phyloP scores from a whole-genome alignment of 2,888 invertebrate genomes.

The Ormyrus labotus region DNA sequence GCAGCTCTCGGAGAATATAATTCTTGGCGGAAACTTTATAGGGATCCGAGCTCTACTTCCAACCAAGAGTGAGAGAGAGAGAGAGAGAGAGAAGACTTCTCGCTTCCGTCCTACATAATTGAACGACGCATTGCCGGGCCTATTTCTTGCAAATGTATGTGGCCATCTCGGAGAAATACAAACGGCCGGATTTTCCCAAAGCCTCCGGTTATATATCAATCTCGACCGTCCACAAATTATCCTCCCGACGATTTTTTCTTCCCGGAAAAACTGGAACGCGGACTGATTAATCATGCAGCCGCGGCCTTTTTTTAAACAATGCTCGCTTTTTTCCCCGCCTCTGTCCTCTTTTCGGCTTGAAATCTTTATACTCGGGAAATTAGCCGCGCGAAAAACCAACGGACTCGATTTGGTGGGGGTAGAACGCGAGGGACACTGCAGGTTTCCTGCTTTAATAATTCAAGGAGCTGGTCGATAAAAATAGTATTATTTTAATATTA shows the following conservation, averaged over 20 bases:
- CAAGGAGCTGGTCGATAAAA: neutral
- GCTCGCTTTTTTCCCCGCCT: too few relatives aligned
- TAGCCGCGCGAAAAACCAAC: neutral
- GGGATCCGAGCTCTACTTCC: neutral
- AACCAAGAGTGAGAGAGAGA: neutral
- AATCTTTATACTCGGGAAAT: constrained; percentile 16
- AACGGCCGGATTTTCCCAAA: constrained; percentile 42
- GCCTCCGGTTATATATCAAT: constrained; percentile 27
- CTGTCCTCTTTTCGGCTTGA: neutral
- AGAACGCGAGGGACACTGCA: too few relatives aligned
- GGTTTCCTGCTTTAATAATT: neutral
- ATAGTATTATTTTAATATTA: neutral
- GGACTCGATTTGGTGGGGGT: neutral
- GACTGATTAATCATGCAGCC: constrained; percentile 20
- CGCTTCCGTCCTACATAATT: constrained; percentile 37
- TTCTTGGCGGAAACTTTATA: constrained; percentile 52
- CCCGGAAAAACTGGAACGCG: constrained; percentile 8
- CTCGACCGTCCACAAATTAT: constrained; percentile 43
- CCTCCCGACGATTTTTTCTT: neutral
- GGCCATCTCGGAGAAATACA: constrained; percentile 46
- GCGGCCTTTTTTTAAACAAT: constrained; percentile 12
- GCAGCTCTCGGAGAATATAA: constrained; percentile 44
- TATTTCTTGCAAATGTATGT: constrained; percentile 36
- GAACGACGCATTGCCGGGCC: constrained; percentile 47
- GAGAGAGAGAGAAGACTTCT: neutral